Evolutionary conservation across 1,140 invertebrate species (phyloP).

Genomic region (Drosophila miranda): DNA sequence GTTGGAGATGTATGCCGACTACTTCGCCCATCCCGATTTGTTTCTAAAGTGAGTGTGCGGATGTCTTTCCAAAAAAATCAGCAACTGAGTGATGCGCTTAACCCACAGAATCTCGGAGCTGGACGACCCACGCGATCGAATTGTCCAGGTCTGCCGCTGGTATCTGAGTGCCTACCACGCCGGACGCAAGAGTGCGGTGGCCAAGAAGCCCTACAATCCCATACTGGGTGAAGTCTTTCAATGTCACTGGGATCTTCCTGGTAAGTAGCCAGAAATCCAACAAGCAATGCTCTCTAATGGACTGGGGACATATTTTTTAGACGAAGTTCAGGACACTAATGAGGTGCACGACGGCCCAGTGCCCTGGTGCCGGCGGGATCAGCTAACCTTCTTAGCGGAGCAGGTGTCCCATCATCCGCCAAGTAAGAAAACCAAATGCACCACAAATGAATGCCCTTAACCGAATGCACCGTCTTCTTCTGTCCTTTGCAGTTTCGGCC

Average conservation of each 20-base stretch:
- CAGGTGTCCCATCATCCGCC: constrained; percentile 99
- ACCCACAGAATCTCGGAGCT: constrained; percentile 90
- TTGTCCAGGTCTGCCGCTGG: constrained; percentile 96
- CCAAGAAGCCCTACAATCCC: constrained; percentile 99
- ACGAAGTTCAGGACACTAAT: constrained; percentile 46
- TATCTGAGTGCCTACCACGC: constrained; percentile 99
- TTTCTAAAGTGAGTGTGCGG: constrained; percentile 91
- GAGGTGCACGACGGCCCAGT: constrained; percentile 89
- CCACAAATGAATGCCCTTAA: too few species aligned
- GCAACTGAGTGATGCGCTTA: neutral
- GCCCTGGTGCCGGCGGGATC: constrained; percentile 90
- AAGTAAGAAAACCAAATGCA: constrained; percentile 84
- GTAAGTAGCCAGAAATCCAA: constrained; percentile 8
- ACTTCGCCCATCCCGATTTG: constrained; percentile 98
- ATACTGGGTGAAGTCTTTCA: constrained; percentile 97
- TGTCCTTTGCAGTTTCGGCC: constrained; percentile 89
- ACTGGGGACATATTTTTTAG: constrained; percentile 16
- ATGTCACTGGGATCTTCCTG: constrained; percentile 91
- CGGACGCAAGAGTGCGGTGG: constrained; percentile 95
- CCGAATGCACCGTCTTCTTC: neutral
- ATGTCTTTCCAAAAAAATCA: accelerated
- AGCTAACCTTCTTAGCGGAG: constrained; percentile 96
- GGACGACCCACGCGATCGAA: constrained; percentile 92
- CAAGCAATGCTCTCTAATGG: neutral
- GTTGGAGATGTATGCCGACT: constrained; percentile 99